Evolutionary conservation across 1,140 invertebrate species (phyloP), one percentile per base, ranked within the genome.

Genomic region (Drosophila pseudoananassae): DNA sequence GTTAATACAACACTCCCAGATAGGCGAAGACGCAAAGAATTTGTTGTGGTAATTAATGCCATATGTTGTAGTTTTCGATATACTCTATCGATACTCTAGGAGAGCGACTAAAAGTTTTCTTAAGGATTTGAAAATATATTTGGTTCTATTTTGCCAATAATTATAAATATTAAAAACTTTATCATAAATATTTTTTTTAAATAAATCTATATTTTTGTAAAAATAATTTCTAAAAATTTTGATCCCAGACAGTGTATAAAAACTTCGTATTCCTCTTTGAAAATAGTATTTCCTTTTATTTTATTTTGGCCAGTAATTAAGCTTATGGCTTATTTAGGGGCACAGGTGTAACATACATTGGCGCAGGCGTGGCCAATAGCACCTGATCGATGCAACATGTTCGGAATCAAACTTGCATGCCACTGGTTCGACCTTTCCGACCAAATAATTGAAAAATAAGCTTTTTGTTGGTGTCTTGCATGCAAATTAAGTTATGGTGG

Each of bases 1-100:
- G 80, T 81, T 84, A 66, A 63, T 70, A 65, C 76, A 75, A 73
- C 61, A 50, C 53, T 68, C 49, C 50, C 23, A 38, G 31, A 68
- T 23, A 31, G 40, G 10, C 65, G 38, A 29, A 61, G 38, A 29
- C 23, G 50, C 61, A 47, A 43, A 69, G 51, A 69, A 68, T 23
- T 55, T 55, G 49, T 65, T 47, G 20, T 40, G 40, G 25, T 55
- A 69, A 69, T 68, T 69, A 69, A 68, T 31, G 65, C 25, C 23
- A 49, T 69, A 47, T 68, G 10, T 38, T 43, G 8, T 31, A 1
- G 3, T 31, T 8, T 9, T 31, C 10, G 10, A 10, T 31, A n/a
- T n/a, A n/a, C n/a, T n/a, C n/a, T n/a, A n/a, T 31, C 8, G 31
- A 36, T 36, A 36, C 33, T n/a, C 33, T 36, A 12, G 10, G 33